Conservation (phyloP, 1,140 invertebrate species). For the Caenorhabditis tropicalis region DNA sequence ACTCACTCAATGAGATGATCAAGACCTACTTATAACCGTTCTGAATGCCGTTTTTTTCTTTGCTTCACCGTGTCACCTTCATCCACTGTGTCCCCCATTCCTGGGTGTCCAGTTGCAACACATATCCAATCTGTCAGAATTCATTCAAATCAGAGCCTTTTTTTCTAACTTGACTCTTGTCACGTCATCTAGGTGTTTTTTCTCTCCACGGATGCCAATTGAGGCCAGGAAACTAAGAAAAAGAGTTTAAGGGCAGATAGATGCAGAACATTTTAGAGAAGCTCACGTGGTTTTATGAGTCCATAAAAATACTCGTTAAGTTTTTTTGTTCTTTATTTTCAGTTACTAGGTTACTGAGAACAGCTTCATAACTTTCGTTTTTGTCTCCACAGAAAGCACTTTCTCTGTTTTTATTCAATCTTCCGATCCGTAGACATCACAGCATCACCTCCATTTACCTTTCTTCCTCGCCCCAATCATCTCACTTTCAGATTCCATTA, state of each 20-base stretch:
- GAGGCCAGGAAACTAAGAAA: not conserved
- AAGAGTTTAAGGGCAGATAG: not conserved
- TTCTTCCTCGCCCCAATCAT: not conserved
- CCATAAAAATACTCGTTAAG: too few relatives aligned
- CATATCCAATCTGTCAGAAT: too few relatives aligned
- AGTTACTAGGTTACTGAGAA: slow-evolving; percentile 1
- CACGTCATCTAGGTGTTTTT: not conserved
- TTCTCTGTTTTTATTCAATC: not conserved
- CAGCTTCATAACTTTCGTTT: not conserved
- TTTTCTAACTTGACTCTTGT: not conserved
- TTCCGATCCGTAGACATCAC: slow-evolving; percentile 11
- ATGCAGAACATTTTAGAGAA: not conserved
- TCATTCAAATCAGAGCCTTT: not conserved
- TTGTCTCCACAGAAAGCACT: not conserved
- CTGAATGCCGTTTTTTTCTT: not conserved
- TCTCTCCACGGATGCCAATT: not conserved
- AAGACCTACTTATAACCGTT: slow-evolving; percentile 36
- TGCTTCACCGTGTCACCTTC: not conserved
- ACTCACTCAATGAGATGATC: not conserved
- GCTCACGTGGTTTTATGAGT: not conserved
- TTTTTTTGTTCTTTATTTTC: not conserved
- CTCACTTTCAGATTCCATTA: slow-evolving; percentile 40
- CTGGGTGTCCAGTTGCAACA: not conserved
- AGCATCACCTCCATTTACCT: not conserved
- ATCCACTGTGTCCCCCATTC: not conserved